Evolutionary conservation across 2,888 invertebrate species (phyloP), one percentile per base, ranked within the genome.

Genomic region (Zaprionus obscuricornis): DNA sequence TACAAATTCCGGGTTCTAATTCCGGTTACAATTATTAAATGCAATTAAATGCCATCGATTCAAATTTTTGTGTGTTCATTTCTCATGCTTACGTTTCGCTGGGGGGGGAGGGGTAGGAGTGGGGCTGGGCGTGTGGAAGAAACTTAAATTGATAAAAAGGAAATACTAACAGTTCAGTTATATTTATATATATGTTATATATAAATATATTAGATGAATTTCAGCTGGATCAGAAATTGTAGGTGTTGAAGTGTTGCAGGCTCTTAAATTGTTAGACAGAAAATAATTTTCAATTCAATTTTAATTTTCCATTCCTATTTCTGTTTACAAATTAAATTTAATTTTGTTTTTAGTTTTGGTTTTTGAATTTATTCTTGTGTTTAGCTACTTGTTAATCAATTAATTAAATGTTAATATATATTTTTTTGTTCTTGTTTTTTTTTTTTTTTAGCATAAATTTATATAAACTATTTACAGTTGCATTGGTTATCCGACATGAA

Each of bases 401-500:
- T 58, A 52, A 52, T 71, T 39, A 42, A 58, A 43, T 59, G 51
- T 66, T 59, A 72, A 55, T 56, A 57, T 54, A 39, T 42, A 51
- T 67, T 57, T 50, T 71, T 66, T 49, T 42, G 40, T 39, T 42
- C 40, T 49, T 58, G 52, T 54, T 29, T 49, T 33, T 58, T 26
- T 27, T 54, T 52, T 31, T n/a, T n/a, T n/a, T n/a, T n/a, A n/a
- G n/a, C n/a, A 3, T 40, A 37, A 63, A 43, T 81, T 83, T 88
- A 71, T 87, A 84, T 88, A 83, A 65, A 74, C 64, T 88, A 84
- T 87, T 66, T 87, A 87, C 86, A 88, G 33, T 72, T 74, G 86
- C 83, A 85, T 87, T 88, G 86, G 83, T 74, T 87, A 89, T 89
- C 89, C 89, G 88, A 88, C 75, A 75, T n/a, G n/a, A 81, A 70